Evolutionary conservation across 2,888 invertebrate genomes (phyloP).

Genomic region (Hoplodrina ambigua): DNA sequence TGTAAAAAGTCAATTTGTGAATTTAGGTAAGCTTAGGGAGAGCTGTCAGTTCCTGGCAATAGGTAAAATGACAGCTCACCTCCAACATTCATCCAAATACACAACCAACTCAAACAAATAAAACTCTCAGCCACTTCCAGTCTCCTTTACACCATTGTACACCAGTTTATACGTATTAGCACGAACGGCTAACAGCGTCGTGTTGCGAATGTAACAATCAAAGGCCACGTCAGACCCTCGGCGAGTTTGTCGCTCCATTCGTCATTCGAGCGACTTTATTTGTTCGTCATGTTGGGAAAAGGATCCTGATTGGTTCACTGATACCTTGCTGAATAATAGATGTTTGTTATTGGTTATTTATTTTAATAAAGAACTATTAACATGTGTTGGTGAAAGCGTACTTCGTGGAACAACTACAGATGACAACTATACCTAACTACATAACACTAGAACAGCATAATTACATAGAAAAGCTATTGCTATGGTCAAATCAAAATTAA

Average conservation of each 20-base stretch:
- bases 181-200: conserved; percentile 58
- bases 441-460: no score
- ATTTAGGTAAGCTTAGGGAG: no score
- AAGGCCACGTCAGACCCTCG: conserved; percentile 68
- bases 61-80: no score
- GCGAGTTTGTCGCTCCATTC: conserved; percentile 73
- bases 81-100: no score
- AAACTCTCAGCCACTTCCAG: conserved; percentile 43
- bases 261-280: conserved; percentile 69
- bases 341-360: conserved; percentile 12
- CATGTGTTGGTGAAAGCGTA: neutral
- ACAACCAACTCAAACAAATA: neutral
- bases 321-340: conserved; percentile 21
- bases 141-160: conserved; percentile 3
- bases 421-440: no score
- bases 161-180: conserved; percentile 59
- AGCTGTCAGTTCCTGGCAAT: no score
- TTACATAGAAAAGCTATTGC: no score
- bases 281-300: conserved; percentile 39
- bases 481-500: no score
- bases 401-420: neutral
- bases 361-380: neutral
- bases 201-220: conserved; percentile 73
- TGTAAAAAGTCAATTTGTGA: no score
- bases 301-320: conserved; percentile 18